phyloP scores from a whole-genome alignment of 1,140 invertebrate genomes.

The Kradibia gibbosae region DNA sequence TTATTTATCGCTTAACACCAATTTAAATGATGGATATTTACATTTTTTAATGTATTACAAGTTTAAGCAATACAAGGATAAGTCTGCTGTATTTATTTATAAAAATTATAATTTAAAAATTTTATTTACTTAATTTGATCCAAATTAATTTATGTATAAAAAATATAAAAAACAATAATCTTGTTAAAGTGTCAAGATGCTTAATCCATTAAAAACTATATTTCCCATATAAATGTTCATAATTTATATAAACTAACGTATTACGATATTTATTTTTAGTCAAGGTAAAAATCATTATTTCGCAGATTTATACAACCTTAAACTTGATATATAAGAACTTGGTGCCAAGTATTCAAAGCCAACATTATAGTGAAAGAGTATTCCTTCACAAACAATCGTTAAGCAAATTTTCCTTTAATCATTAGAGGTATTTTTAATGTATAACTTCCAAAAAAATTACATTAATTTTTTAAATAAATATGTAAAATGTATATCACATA shows the following conservation, averaged over 20 bases:
- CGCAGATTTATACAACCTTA: constrained; percentile 18
- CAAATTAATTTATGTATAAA: no score
- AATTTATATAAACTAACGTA: background rate
- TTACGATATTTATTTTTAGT: constrained; percentile 16
- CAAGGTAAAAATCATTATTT: constrained; percentile 16
- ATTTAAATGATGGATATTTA: no score
- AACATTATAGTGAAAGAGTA: background rate
- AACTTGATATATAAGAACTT: constrained; percentile 26
- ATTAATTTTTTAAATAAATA: background rate
- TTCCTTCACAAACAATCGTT: background rate
- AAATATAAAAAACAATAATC: no score
- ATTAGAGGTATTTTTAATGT: background rate
- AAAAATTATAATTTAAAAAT: no score
- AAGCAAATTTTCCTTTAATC: background rate
- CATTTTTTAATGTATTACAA: no score
- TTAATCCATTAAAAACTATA: background rate
- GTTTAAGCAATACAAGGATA: no score
- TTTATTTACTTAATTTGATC: no score
- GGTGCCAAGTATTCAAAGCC: constrained; percentile 18
- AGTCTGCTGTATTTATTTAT: no score
- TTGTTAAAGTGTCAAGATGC: no score
- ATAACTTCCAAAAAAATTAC: background rate
- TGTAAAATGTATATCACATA: no score
- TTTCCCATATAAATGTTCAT: constrained; percentile 1
- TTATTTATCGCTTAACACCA: no score